A percentile compares a stretch with the other conserved stretches of the same genome.
These are phyloP conservation scores for Anagyrus pseudococci DNA, from an alignment of 2,888 invertebrate species.

Conservation along the genomic window DNA sequence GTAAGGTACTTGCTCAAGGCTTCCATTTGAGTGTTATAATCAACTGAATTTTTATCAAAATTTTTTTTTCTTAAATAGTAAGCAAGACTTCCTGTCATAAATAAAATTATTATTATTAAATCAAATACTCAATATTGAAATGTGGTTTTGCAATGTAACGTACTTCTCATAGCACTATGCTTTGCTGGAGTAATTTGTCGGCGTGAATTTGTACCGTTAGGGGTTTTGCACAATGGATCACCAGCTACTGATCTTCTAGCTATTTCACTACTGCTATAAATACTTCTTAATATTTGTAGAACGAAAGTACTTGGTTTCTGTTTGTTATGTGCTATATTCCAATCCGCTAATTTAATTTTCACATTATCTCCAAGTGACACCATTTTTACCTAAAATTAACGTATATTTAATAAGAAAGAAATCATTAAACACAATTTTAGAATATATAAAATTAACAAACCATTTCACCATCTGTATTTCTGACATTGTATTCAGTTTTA, in stretches of 20 bases:
- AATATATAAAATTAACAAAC: background rate
- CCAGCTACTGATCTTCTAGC: background rate
- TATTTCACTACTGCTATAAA: background rate
- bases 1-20: background rate
- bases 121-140: background rate
- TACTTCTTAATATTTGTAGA: background rate
- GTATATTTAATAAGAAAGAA: background rate
- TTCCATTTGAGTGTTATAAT: background rate
- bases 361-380: background rate
- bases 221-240: background rate
- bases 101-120: background rate
- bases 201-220: background rate
- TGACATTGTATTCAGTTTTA: background rate
- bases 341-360: background rate
- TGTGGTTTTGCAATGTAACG: background rate
- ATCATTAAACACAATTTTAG: background rate
- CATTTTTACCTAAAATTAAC: background rate
- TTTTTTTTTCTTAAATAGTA: background rate
- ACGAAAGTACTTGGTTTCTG: background rate
- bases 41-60: background rate
- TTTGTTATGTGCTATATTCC: background rate
- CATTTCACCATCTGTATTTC: background rate
- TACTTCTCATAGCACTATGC: background rate
- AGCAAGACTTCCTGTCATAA: background rate
- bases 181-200: background rate